Percentiles rank a stretch among this genome's conserved stretches.
Conservation (phyloP, 2,888 invertebrate genomes). For the Andricus quercusramuli region DNA sequence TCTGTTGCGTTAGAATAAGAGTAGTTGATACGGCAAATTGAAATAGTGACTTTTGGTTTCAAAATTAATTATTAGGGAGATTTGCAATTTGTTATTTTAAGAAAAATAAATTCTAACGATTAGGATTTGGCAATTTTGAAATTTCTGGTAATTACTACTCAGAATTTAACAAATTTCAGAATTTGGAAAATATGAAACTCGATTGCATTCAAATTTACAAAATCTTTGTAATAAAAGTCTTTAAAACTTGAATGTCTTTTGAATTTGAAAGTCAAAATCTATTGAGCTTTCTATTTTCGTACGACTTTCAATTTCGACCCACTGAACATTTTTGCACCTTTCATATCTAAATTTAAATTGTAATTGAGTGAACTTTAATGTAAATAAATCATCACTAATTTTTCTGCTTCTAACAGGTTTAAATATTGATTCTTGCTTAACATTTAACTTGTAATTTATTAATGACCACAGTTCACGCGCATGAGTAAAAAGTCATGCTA, state of each 20-base stretch:
- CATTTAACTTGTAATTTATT: slow-evolving; percentile 23
- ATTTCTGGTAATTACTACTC: neutral
- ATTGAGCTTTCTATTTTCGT: neutral
- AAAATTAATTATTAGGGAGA: too few species aligned
- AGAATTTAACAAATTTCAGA: neutral
- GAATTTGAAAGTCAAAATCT: too few species aligned
- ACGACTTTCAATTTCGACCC: neutral
- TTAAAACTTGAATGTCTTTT: neutral
- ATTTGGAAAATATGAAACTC: neutral
- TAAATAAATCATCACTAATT: slow-evolving; percentile 15
- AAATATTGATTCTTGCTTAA: neutral
- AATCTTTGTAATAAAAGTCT: neutral
- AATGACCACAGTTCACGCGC: slow-evolving; percentile 1
- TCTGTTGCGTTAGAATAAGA: neutral
- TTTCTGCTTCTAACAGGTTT: neutral
- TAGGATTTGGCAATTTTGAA: too few species aligned
- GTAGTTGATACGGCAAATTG: neutral
- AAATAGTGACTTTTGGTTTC: neutral
- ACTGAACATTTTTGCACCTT: neutral
- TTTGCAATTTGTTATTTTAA: neutral
- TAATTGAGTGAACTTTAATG: neutral
- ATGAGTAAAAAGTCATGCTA: slow-evolving; percentile 16
- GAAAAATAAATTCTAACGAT: neutral
- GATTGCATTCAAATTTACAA: neutral
- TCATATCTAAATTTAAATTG: neutral